Percentiles rank a stretch among this genome's conserved stretches.
Conservation (phyloP, 2,888 invertebrate species). For the Vannuccia rotundouncinata region DNA sequence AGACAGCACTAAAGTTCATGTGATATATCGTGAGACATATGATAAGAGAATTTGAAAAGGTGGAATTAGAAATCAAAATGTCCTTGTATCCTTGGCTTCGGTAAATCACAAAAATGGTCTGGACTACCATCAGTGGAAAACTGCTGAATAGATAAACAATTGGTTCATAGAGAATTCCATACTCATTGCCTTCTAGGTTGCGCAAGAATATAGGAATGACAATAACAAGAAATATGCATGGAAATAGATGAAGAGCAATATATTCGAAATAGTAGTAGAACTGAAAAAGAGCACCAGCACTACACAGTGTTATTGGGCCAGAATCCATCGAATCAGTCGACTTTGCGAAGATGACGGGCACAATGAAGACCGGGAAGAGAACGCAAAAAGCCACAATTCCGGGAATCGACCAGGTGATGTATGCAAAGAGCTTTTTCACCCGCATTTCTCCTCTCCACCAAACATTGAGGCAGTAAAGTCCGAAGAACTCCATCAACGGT, state of each 20-base stretch:
- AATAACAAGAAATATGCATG: not conserved
- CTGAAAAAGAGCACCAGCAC: not conserved
- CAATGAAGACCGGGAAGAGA: not conserved
- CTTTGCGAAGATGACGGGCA: not conserved
- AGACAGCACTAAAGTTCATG: conserved; percentile 1
- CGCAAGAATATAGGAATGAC: not conserved
- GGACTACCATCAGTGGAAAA: not conserved
- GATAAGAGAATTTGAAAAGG: not conserved
- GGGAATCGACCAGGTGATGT: not conserved
- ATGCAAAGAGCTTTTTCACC: not conserved
- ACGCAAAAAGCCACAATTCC: not conserved
- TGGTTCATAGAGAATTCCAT: conserved; percentile 15
- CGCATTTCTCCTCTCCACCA: conserved; percentile 4
- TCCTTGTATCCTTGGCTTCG: not conserved
- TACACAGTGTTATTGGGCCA: not conserved
- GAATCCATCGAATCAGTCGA: not conserved
- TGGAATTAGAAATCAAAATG: not conserved
- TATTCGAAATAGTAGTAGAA: conserved; percentile 1
- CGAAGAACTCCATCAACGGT: not conserved
- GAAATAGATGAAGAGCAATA: not conserved
- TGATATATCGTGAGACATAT: not conserved
- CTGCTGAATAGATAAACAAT: not conserved
- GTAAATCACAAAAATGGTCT: not conserved
- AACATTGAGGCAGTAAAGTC: not conserved
- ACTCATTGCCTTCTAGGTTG: not conserved